Percentiles rank a stretch among this genome's conserved stretches.
phyloP scores from a whole-genome alignment of 2,888 invertebrate genomes.

The Cylindroiulus punctatus region DNA sequence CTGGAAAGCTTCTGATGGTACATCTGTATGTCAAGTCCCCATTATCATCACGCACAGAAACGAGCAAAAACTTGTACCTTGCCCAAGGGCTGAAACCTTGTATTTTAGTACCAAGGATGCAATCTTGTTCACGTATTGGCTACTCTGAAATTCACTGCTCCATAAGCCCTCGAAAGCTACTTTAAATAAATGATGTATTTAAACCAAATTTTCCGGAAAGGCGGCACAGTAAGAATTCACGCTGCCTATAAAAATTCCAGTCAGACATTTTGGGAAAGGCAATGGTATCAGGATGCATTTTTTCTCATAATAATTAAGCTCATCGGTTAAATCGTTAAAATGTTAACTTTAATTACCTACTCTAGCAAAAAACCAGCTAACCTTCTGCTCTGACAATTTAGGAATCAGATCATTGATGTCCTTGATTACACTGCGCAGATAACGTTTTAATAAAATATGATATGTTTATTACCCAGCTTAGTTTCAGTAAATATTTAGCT shows the following conservation, averaged over 20 bases:
- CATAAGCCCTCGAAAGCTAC: not conserved
- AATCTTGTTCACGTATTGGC: not conserved
- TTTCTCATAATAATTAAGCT: not conserved
- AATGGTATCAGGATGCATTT: not conserved
- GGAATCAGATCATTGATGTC: constrained; percentile 6
- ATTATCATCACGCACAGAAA: constrained; percentile 1
- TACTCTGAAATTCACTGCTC: not conserved
- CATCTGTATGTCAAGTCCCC: constrained; percentile 6
- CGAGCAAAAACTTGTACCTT: not conserved
- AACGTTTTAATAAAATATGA: not conserved
- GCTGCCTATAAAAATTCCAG: not conserved
- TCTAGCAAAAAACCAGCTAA: not conserved
- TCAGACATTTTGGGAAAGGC: not conserved
- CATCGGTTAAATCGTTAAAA: constrained; percentile 39
- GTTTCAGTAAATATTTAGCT: too few relatives aligned
- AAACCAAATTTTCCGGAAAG: not conserved
- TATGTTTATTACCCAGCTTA: not conserved
- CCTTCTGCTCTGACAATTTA: constrained; percentile 4
- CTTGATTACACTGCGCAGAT: constrained; percentile 13
- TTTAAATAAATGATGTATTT: not conserved
- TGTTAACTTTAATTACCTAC: not conserved
- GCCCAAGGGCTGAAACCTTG: constrained; percentile 39
- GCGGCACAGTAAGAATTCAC: constrained; percentile 36
- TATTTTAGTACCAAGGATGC: constrained; percentile 28
- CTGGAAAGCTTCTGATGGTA: not conserved